Base-by-base conservation (phyloP, 2,797 vertebrate species). In the Melopsittacus undulatus region DNA sequence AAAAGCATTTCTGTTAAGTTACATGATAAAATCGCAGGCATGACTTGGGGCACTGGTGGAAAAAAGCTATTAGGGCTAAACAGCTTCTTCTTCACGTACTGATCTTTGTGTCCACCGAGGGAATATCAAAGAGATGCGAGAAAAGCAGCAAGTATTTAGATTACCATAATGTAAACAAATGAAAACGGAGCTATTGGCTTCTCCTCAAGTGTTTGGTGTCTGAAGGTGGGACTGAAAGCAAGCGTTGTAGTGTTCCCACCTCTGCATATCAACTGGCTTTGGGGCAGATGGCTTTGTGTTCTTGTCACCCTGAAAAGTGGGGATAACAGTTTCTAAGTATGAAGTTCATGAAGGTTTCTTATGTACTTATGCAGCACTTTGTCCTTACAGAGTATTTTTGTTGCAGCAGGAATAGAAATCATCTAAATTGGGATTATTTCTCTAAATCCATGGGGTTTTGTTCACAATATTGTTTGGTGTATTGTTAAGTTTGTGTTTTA, bases 1-100 rank as follows among this genome's bases (percentile, higher is more conserved):
- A 92, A 76, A 79, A 79, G 42, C 52, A 40, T 62, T 92, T 94
- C 43, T 81, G 36, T 92, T 46, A 77, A 83, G 43, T 63, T 90
- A 36, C 10, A 9, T 64, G 66, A 34, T 43, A 70, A 64, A 88
- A 85, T 94, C 89, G 62, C 51, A 64, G n/a, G 20, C 7, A 1
- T 75, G 51, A 42, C 56, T 91, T 63, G 69, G 34, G 66, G 69
- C 42, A 23, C 62, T 74, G 59, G 34, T 30, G 30, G 32, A 79
- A n/a, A 51, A 75, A 92, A 13, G 5, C 21, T 24, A 5, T 77
- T 83, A 59, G 5, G 54, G 63, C 56, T 52, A 49, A 46, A n/a
- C 63, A 83, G 3, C 40, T 68, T 90, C 89, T 95, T 79, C 24
- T 22, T 14, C 11, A 27, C 52, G 69, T 66, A 48, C 48, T 7